phyloP scores from a whole-genome alignment of 2,113 vertebrate genomes.

The Donacobius atricapilla region DNA sequence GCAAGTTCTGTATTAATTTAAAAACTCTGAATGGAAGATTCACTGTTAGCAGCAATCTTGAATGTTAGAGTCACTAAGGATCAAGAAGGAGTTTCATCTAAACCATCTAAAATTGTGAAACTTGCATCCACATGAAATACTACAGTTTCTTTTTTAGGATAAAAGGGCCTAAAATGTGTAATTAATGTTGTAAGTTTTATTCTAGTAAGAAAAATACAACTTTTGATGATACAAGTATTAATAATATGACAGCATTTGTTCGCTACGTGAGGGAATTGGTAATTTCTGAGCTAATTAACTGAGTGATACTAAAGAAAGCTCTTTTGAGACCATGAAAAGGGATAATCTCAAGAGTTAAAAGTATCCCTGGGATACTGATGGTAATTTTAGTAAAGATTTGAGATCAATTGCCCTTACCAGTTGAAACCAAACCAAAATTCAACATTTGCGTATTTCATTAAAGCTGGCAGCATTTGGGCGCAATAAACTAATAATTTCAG shows the following conservation, averaged over 20 bases:
- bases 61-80: background rate
- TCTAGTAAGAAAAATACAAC: background rate
- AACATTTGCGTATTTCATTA: background rate
- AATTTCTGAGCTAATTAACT: background rate
- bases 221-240: background rate
- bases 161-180: background rate
- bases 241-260: background rate
- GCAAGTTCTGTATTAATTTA: background rate
- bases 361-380: background rate
- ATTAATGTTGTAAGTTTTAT: background rate
- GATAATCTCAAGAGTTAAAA: background rate
- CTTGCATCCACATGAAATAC: background rate
- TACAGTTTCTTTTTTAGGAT: background rate
- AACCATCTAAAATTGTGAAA: background rate
- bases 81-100: background rate
- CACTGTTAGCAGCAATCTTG: background rate
- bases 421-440: background rate
- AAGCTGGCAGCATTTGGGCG: background rate
- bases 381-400: background rate
- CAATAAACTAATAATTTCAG: background rate
- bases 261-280: background rate
- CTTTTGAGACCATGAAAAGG: background rate
- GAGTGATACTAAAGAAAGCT: background rate
- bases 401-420: background rate
- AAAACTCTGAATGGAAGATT: background rate